Conservation (phyloP, 2,888 invertebrate species). For the Alsophila aescularia region DNA sequence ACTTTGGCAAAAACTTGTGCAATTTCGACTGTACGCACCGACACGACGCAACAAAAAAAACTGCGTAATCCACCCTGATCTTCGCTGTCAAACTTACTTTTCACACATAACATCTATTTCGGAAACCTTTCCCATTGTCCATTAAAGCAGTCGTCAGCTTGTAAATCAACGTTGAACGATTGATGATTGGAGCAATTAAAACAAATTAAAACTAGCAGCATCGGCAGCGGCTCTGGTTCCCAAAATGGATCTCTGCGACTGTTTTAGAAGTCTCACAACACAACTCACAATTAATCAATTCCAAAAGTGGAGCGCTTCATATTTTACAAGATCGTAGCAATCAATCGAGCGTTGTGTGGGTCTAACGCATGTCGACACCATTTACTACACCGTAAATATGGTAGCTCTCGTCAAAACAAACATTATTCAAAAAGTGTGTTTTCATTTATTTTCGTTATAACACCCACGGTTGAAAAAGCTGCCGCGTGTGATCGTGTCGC, state of each 20-base stretch:
- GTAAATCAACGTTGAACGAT: slow-evolving; percentile 61
- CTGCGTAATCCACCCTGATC: slow-evolving; percentile 46
- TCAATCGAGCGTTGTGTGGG: slow-evolving; percentile 82
- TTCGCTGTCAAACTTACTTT: slow-evolving; percentile 47
- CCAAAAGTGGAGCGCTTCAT: slow-evolving; percentile 71
- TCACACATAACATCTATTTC: slow-evolving; percentile 52
- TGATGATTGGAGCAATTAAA: slow-evolving; percentile 68
- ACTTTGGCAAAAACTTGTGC: slow-evolving; percentile 80
- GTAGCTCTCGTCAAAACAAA: slow-evolving; percentile 76
- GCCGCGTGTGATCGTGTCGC: slow-evolving; percentile 66
- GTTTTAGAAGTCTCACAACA: slow-evolving; percentile 56
- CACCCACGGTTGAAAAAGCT: slow-evolving; percentile 64
- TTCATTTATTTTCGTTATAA: slow-evolving; percentile 78
- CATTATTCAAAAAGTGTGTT: slow-evolving; percentile 75
- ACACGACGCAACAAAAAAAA: slow-evolving; percentile 50
- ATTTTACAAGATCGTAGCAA: slow-evolving; percentile 69
- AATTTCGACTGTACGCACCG: slow-evolving; percentile 74
- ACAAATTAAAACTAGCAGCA: slow-evolving; percentile 65
- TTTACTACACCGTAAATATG: slow-evolving; percentile 63
- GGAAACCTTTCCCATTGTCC: slow-evolving; percentile 43
- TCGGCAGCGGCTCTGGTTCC: slow-evolving; percentile 58
- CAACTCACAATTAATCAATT: slow-evolving; percentile 80
- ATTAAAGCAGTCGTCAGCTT: slow-evolving; percentile 48
- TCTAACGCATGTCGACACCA: slow-evolving; percentile 70
- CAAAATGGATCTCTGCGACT: slow-evolving; percentile 65